These are phyloP conservation scores for Ctenomys sociabilis DNA, from an alignment of 2,113 vertebrate genomes.

Conservation along the genomic window DNA sequence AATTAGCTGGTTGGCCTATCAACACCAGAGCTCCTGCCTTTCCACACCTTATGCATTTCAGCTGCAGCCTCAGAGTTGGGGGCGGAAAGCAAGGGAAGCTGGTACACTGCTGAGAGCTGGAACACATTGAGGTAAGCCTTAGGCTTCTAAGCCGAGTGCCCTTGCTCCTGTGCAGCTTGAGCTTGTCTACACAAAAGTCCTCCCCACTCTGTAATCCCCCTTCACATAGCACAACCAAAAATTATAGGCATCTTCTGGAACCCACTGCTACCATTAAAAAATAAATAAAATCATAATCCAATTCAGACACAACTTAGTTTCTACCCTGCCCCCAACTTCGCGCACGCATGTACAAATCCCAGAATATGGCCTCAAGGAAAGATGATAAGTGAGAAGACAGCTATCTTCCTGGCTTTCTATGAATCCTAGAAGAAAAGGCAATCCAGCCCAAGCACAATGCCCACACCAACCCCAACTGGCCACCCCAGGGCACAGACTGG, in stretches of 20 bases:
- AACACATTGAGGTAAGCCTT: neutral
- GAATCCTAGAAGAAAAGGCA: neutral
- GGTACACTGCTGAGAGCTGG: neutral
- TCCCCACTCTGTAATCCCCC: neutral
- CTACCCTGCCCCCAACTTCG: fast-evolving
- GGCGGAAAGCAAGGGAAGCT: too few species aligned
- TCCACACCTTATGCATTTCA: neutral
- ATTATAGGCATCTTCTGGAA: neutral
- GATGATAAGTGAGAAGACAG: neutral
- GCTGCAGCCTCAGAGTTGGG: neutral
- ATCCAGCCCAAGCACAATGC: neutral
- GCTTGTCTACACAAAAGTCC: neutral
- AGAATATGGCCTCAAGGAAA: neutral
- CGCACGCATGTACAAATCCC: too few species aligned
- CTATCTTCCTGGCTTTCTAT: neutral
- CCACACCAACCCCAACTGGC: too few species aligned
- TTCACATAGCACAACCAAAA: neutral
- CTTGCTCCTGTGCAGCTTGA: neutral
- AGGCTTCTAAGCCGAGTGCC: neutral
- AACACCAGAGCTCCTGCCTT: neutral
- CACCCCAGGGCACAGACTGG: fast-evolving
- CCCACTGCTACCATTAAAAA: neutral
- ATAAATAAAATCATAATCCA: neutral
- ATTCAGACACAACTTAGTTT: neutral
- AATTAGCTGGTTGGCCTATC: neutral